These are phyloP conservation scores for Scaptomyza pallida DNA, from an alignment of 1,140 invertebrate species.

Conservation along the genomic window DNA sequence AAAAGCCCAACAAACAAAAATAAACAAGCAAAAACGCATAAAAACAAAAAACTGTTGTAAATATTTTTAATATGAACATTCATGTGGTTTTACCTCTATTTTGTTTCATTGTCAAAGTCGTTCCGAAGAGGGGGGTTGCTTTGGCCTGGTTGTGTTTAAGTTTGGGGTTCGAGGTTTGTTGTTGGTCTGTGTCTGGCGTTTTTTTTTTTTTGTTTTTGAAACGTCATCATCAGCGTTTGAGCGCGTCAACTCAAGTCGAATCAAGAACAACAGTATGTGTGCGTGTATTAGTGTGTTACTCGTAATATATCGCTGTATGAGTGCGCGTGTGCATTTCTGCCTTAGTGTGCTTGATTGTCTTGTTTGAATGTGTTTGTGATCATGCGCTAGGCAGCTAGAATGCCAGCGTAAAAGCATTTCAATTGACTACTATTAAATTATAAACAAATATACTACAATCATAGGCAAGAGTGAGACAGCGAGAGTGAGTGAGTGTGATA, in stretches of 20 bases:
- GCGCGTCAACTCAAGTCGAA: constrained; percentile 28
- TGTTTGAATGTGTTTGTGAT: constrained; percentile 31
- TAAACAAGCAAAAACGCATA: constrained; percentile 6
- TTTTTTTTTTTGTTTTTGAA: too few species aligned
- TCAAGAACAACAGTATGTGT: constrained; percentile 12
- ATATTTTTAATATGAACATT: neutral
- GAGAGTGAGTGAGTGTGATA: neutral
- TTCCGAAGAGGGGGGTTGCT: constrained; percentile 17
- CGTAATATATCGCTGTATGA: constrained; percentile 16
- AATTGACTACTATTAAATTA: constrained; percentile 69
- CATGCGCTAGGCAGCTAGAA: constrained; percentile 46
- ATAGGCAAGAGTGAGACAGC: neutral
- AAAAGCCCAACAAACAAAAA: constrained; percentile 9
- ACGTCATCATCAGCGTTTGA: constrained; percentile 78
- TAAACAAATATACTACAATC: constrained; percentile 39
- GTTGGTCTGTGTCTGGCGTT: constrained; percentile 43
- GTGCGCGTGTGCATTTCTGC: constrained; percentile 44
- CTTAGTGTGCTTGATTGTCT: constrained; percentile 11
- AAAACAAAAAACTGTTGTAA: constrained; percentile 6
- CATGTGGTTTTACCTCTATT: constrained; percentile 8
- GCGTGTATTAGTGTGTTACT: constrained; percentile 23
- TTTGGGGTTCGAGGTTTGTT: neutral
- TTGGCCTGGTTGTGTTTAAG: neutral
- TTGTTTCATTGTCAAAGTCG: constrained; percentile 58
- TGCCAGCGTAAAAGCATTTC: constrained; percentile 53